Evolutionary conservation across 2,797 vertebrate species (phyloP).

Genomic region (Tokudaia muenninki): DNA sequence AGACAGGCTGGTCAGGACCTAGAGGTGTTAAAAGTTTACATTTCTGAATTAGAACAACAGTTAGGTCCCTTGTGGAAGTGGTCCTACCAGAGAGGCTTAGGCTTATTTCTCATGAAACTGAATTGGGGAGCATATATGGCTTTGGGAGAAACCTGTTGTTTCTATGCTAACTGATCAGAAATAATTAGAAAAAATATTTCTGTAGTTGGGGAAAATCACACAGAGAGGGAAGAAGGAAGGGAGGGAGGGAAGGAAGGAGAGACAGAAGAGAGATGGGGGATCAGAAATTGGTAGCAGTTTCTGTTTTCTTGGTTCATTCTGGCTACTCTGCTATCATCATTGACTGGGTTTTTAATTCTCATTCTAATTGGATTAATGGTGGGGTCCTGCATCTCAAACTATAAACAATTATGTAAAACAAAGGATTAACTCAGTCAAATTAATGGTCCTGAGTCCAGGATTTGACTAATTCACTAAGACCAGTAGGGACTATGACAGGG

Average conservation of each 20-base stretch:
- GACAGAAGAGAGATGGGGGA: no score
- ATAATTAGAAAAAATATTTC: not conserved
- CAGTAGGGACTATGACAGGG: not conserved
- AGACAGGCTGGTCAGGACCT: not conserved
- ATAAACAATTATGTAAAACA: not conserved
- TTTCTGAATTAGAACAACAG: not conserved
- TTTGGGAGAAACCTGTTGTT: not conserved
- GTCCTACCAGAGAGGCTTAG: not conserved
- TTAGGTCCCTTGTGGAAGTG: not conserved
- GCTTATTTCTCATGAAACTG: not conserved
- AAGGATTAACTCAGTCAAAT: not conserved
- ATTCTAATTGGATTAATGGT: not conserved
- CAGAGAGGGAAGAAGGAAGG: no score
- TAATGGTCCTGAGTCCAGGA: not conserved
- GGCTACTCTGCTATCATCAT: not conserved
- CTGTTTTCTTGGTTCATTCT: not conserved
- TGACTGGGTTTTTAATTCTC: not conserved
- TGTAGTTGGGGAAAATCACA: not conserved
- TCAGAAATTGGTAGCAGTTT: not conserved
- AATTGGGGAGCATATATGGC: not conserved
- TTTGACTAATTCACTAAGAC: not conserved
- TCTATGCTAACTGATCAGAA: not conserved
- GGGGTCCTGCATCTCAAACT: not conserved
- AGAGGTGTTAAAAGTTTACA: not conserved
- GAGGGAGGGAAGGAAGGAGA: no score